Conservation (phyloP, 2,797 vertebrate species). For the Urocyon cinereoargenteus region DNA sequence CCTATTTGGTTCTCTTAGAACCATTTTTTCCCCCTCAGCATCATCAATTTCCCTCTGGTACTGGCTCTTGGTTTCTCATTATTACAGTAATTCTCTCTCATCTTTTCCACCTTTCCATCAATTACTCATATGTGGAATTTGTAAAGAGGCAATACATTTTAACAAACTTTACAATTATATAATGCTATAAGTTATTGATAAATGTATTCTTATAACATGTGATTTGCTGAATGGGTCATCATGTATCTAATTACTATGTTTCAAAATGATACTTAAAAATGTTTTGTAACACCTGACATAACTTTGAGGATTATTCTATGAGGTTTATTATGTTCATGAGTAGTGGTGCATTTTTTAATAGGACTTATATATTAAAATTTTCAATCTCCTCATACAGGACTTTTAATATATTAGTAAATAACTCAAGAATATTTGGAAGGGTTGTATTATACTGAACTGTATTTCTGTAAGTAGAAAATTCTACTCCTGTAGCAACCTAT, state of each 20-base stretch:
- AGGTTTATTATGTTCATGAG: neutral
- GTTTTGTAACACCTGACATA: neutral
- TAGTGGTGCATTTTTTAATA: neutral
- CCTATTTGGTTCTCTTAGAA: neutral
- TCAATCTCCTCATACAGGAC: neutral
- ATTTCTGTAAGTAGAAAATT: neutral
- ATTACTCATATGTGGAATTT: neutral
- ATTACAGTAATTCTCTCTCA: neutral
- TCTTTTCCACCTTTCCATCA: neutral
- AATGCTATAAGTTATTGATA: neutral
- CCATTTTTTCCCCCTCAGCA: rapidly evolving
- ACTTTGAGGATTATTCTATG: neutral
- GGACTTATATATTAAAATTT: neutral
- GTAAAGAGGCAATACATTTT: neutral
- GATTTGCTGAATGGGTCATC: neutral
- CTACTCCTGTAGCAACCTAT: neutral
- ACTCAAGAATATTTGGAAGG: neutral
- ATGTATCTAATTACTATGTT: neutral
- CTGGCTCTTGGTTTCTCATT: neutral
- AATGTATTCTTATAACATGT: neutral
- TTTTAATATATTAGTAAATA: neutral
- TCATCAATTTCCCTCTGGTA: neutral
- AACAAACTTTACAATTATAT: neutral
- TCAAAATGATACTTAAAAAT: neutral
- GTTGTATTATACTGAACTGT: neutral